Base-by-base conservation (phyloP, 2,888 invertebrate genomes). In the Scaptodrosophila latifasciaeformis region DNA sequence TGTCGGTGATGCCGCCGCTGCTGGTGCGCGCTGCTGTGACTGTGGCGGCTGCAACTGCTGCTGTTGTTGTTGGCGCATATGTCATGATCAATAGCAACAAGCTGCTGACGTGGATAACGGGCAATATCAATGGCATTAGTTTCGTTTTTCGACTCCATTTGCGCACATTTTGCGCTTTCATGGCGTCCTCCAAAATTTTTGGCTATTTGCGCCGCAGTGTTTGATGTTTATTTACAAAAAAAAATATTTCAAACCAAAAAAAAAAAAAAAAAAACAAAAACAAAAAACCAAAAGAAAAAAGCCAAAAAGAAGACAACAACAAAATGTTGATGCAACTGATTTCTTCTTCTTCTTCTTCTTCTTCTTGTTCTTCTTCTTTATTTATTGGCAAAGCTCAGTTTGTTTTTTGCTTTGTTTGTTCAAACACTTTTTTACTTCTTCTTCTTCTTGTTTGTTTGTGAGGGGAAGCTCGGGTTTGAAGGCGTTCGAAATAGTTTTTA, bases 161-260 rank as follows among this genome's bases (percentile, higher is more conserved):
- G 87, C 87, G 87, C 87, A 87, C 83, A 83, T 84, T 81, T 84
- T 86, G 87, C 87, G 87, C 87, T 87, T 87, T 83, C 87, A 87
- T 87, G 87, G 85, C 87, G 87, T 87, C 84, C 82, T 82, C 65
- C 62, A 75, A 74, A 67, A 48, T 75, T 82, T 63, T 80, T 74
- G 55, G 52, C 45, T 48, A 45, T 46, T 27, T 40, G 19, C 49
- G 42, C 46, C 30, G 43, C 47, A 43, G 5, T 18, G 24, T 17
- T 45, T 54, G 37, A 24, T 65, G 18, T 27, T 6, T 34, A 37
- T 53, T 44, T 24, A 24, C 24, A 24, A 3, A 24, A 3, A 24
- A n/a, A n/a, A n/a, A n/a, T n/a, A n/a, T n/a, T n/a, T n/a, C n/a
- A n/a, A n/a, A n/a, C n/a, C n/a, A n/a, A n/a, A n/a, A n/a, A n/a